Percentiles rank a stretch among this genome's conserved stretches.
phyloP scores from a whole-genome alignment of 2,888 invertebrate species.

The Cotesia congregata region DNA sequence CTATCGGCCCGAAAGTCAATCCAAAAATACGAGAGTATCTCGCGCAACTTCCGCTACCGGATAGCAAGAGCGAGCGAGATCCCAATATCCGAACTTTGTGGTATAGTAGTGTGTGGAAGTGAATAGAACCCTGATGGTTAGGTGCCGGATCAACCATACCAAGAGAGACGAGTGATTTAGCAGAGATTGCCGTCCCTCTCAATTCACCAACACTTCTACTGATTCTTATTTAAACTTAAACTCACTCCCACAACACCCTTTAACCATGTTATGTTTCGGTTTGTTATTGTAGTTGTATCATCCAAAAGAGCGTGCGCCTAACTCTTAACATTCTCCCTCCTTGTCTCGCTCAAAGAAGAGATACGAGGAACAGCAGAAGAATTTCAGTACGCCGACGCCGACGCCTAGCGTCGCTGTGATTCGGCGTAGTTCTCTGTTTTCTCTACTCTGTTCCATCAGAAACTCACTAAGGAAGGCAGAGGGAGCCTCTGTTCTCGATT shows the following conservation, averaged over 20 bases:
- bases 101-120: not conserved
- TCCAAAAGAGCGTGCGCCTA: slow-evolving; percentile 27
- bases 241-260: not conserved
- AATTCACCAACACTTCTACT: not conserved
- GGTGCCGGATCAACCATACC: slow-evolving; percentile 13
- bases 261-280: slow-evolving; percentile 3
- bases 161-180: slow-evolving; percentile 40
- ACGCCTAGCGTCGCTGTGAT: slow-evolving; percentile 56
- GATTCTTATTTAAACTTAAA: not conserved
- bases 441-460: not conserved
- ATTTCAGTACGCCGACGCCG: slow-evolving; percentile 60
- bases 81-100: slow-evolving; percentile 11
- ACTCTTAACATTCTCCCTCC: slow-evolving; percentile 15
- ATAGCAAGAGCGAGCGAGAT: slow-evolving; percentile 24
- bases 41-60: slow-evolving; percentile 38
- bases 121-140: slow-evolving; percentile 1
- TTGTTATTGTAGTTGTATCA: slow-evolving; percentile 21
- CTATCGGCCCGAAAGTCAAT: slow-evolving; percentile 27
- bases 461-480: not conserved
- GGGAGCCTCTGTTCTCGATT: not conserved
- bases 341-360: not conserved
- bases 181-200: slow-evolving; percentile 38
- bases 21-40: slow-evolving; percentile 32
- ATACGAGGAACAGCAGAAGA: slow-evolving; percentile 57
- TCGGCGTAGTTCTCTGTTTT: slow-evolving; percentile 59